Base-by-base conservation (phyloP, 2,797 vertebrate genomes). In the Corythornis leucogaster region DNA sequence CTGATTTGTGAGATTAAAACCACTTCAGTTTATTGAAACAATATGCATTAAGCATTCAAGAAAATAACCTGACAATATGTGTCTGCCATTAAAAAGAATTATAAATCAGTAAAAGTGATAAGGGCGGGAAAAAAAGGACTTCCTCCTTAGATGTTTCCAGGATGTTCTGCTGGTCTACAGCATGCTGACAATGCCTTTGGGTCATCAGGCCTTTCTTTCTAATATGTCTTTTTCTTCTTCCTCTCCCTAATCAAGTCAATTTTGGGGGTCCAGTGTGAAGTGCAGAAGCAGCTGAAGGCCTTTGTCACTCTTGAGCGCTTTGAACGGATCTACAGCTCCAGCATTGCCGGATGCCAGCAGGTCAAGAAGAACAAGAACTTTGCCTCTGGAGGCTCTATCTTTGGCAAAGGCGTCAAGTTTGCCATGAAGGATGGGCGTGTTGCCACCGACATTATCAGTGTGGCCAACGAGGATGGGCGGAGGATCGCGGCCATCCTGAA, bases 231-330 rank as follows among this genome's bases (percentile, higher is more conserved):
- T 90, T n/a, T 87, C 57, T 87, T 51, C 58, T 85, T 67, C 85
- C n/a, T 80, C 46, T 82, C 43, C 24, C 15, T 40, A 8, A 25
- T 61, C 97, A 99, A 99, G 99, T 99, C 99, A 30, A 97, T 99
- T 96, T 97, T 99, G 53, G 99, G 99, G 1, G 99, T 99, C 28
- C 99, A 99, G 28, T 99, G 99, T 89, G 99, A 99, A 94, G 99
- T 99, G 69, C 99, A 99, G 97, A 98, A 99, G 94, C 99, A 99
- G 96, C 98, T 99, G 87, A 99, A 99, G 97, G 98, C 99, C 62
- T 99, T 99, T 12, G 99, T 99, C 92, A 99, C 98, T 54, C 97
- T 99, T 35, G 99, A 99, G 87, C 98, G 98, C 28, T 99, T 99
- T 0, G 98, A 98, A 26, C 98, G 97, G 94, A 98, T 99, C 97